Evolutionary conservation across 2,888 invertebrate genomes (phyloP).

Genomic region (Eristalis arbustorum): DNA sequence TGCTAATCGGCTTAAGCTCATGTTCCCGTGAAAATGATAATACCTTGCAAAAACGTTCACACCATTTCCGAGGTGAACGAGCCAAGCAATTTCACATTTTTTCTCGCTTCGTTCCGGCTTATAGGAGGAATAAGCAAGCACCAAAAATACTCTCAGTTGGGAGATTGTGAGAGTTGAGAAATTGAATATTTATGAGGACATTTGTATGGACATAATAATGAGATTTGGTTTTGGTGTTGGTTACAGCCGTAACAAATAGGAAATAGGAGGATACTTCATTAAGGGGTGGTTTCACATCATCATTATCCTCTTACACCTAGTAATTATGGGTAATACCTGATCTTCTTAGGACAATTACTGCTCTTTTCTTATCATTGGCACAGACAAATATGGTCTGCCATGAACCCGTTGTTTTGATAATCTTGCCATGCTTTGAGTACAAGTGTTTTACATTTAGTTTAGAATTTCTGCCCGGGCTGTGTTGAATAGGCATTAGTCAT

Average conservation of each 20-base stretch:
- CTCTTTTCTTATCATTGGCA: neutral
- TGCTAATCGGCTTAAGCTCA: constrained; percentile 48
- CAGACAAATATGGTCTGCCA: neutral
- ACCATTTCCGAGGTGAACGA: constrained; percentile 17
- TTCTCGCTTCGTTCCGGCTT: constrained; percentile 14
- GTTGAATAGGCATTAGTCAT: neutral
- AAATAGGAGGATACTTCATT: constrained; percentile 1
- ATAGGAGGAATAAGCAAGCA: neutral
- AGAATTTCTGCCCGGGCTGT: neutral
- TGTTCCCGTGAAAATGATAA: constrained; percentile 50
- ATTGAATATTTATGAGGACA: constrained; percentile 59
- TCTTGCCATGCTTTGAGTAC: neutral
- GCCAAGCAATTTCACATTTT: neutral
- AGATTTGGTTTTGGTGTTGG: constrained; percentile 15
- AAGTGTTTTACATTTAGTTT: neutral
- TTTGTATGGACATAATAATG: constrained; percentile 46
- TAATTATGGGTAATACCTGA: constrained; percentile 27
- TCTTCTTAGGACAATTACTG: constrained; percentile 21
- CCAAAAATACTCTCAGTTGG: neutral
- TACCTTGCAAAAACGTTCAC: constrained; percentile 35
- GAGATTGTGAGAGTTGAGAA: neutral
- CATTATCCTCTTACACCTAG: constrained; percentile 3
- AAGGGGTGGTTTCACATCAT: neutral
- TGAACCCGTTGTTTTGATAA: neutral
- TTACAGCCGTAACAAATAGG: constrained; percentile 12